Base-by-base conservation (phyloP, 2,113 vertebrate species). In the Gavialis gangeticus region DNA sequence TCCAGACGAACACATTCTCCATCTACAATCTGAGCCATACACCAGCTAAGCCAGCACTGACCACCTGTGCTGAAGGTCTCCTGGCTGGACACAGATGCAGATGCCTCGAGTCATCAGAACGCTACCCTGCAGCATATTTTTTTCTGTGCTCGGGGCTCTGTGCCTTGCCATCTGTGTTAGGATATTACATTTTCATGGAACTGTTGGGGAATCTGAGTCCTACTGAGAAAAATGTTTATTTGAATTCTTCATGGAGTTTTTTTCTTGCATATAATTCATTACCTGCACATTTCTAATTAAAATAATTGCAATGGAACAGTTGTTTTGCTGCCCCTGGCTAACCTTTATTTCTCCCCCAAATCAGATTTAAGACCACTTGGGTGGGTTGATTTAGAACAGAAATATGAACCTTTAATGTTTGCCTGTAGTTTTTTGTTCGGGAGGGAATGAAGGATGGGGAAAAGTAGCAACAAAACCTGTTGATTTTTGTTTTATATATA, bases 221-320 rank as follows among this genome's bases (percentile, higher is more conserved):
- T 92, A 67, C 84, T 85, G 89, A 56, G 82, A 76, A 93, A 95
- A 92, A 19, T 95, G 79, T 62, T 94, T 91, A 92, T 97, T 95
- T 90, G 90, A 96, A 97, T 97, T 97, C 85, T 89, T 63, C 69
- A 94, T 71, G 92, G 82, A 66, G 76, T 91, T 55, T 91, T 92
- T 75, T 79, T 82, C 88, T 89, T 94, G 66, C 80, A 79, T 90
- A 84, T 87, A 89, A 92, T 96, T 93, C 79, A 89, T 97, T 97
- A 96, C 84, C 24, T 95, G 88, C 85, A 96, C 91, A 86, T 90
- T 92, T 87, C 66, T 94, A 92, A 91, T 96, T 96, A 96, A 94
- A 93, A 93, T 66, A 56, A 77, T 92, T 96, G 93, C 87, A 96
- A 92, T 88, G 91, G 89, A 96, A 94, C 84, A 95, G 64, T 85